A percentile compares a stretch with the other conserved stretches of the same genome.
These are phyloP conservation scores for Macrocentrus cingulum DNA, from an alignment of 1,140 invertebrate genomes.

Conservation along the genomic window DNA sequence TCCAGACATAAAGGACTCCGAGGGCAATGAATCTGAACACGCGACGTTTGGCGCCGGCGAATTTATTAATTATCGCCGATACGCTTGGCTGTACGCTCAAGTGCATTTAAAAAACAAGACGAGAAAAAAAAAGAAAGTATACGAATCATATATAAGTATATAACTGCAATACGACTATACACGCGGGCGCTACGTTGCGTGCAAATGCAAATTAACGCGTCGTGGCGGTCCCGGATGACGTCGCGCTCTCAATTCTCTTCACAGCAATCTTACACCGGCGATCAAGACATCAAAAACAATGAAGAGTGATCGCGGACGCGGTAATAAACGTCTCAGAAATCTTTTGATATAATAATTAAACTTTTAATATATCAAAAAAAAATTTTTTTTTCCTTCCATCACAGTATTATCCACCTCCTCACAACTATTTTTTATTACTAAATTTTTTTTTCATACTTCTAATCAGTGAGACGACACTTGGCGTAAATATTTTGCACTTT, in stretches of 20 bases:
- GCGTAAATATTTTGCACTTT: no score
- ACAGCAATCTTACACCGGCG: not conserved
- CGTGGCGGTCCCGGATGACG: constrained; percentile 26
- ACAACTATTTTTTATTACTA: no score
- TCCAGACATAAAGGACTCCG: constrained; percentile 13
- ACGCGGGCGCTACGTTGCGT: constrained; percentile 7
- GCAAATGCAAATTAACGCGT: constrained; percentile 30
- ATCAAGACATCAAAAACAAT: constrained; percentile 4
- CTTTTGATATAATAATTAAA: no score
- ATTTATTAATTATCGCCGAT: constrained; percentile 33
- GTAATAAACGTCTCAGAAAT: no score
- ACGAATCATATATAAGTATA: not conserved
- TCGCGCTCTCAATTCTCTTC: constrained; percentile 20
- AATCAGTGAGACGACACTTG: no score
- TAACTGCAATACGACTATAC: not conserved
- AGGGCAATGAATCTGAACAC: constrained; percentile 23
- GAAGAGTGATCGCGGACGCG: not conserved
- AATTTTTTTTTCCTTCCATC: no score
- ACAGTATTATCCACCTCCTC: no score
- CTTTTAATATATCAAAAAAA: no score
- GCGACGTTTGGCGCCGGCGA: constrained; percentile 24
- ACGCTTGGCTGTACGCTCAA: constrained; percentile 17
- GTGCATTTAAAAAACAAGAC: constrained; percentile 1
- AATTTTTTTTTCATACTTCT: no score
- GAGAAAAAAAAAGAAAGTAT: not conserved